A percentile compares a stretch with the other conserved stretches of the same genome.
Evolutionary conservation across 2,113 vertebrate genomes (phyloP).

Genomic region (Elanus axillaris): DNA sequence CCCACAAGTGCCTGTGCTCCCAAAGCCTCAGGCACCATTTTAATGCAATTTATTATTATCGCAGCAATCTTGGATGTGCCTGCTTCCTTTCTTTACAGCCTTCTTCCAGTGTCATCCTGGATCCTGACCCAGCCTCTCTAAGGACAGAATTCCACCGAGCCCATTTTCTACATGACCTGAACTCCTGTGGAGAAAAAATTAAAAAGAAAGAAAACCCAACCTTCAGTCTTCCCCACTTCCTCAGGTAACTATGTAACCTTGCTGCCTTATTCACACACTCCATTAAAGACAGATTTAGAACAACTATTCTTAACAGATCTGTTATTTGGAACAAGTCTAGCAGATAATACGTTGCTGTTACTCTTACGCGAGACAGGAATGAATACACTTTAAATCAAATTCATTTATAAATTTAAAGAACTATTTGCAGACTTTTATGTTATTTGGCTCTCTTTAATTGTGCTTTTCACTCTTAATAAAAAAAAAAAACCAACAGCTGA

Average conservation of each 20-base stretch:
- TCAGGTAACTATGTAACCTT: neutral
- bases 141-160: neutral
- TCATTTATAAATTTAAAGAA: neutral
- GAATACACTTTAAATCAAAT: neutral
- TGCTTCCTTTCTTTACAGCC: neutral
- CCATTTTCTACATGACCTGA: neutral
- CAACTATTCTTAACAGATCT: neutral
- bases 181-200: neutral
- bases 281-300: constrained; percentile 22
- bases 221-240: neutral
- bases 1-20: neutral
- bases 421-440: neutral
- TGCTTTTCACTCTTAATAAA: neutral
- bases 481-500: neutral
- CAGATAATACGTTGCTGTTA: neutral
- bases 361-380: neutral
- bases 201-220: neutral
- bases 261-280: neutral
- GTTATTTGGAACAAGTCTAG: constrained; percentile 13
- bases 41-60: neutral
- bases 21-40: neutral
- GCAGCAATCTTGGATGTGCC: neutral
- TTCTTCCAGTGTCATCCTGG: neutral
- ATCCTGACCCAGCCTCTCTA: neutral
- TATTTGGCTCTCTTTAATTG: neutral